A percentile compares a stretch with the other conserved stretches of the same genome.
Evolutionary conservation across 2,888 invertebrate genomes (phyloP).

Genomic region (Mycalesis mineus): DNA sequence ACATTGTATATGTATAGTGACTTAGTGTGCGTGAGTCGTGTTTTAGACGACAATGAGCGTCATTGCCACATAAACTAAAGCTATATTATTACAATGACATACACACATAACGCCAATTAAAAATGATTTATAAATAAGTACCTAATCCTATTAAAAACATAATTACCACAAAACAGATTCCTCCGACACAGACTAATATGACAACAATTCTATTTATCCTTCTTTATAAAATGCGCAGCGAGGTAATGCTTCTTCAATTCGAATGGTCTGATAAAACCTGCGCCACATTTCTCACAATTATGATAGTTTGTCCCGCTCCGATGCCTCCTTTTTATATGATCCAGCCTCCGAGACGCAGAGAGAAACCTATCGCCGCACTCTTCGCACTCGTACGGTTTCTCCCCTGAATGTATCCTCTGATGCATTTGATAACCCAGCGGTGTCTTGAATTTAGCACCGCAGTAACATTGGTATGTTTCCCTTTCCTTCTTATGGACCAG

Average conservation of each 20-base stretch:
- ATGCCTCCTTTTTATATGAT: slow-evolving; percentile 61
- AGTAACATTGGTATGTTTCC: slow-evolving; percentile 48
- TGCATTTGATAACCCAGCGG: slow-evolving; percentile 56
- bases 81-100: no score
- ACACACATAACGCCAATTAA: no score
- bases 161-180: neutral
- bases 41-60: no score
- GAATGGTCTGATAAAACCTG: slow-evolving; percentile 59
- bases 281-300: slow-evolving; percentile 52
- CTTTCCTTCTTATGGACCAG: slow-evolving; percentile 46
- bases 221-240: slow-evolving; percentile 37
- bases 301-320: slow-evolving; percentile 49
- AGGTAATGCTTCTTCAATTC: slow-evolving; percentile 60
- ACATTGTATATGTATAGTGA: no score
- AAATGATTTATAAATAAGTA: no score
- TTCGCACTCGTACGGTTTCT: slow-evolving; percentile 54
- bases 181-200: neutral
- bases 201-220: neutral
- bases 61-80: no score
- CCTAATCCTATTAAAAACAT: neutral
- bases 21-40: no score
- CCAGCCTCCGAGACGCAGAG: slow-evolving; percentile 58
- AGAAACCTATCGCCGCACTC: slow-evolving; percentile 60
- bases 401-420: slow-evolving; percentile 57
- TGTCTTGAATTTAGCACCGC: slow-evolving; percentile 55